These are phyloP conservation scores for Acanthochromis polyacanthus DNA, from an alignment of 2,113 vertebrate genomes.

Conservation along the genomic window DNA sequence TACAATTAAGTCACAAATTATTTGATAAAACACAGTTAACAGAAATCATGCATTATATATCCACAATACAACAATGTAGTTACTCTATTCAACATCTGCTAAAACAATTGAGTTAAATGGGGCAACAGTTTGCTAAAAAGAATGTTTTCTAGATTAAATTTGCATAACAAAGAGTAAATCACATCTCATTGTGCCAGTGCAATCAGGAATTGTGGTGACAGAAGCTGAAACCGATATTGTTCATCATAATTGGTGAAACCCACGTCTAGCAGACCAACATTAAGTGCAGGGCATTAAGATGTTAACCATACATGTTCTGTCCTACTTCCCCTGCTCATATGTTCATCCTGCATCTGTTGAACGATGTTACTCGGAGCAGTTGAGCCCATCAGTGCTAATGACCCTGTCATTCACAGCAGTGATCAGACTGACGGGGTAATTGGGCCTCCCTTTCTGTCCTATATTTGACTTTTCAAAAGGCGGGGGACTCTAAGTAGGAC, in stretches of 20 bases:
- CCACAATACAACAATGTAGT: neutral
- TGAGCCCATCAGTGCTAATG: conserved; percentile 31
- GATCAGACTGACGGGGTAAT: conserved; percentile 70
- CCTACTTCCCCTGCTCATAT: conserved; percentile 55
- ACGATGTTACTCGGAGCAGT: conserved; percentile 41
- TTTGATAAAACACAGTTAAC: neutral
- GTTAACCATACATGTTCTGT: conserved; percentile 40
- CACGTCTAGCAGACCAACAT: neutral
- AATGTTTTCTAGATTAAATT: neutral
- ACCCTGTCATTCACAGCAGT: conserved; percentile 64
- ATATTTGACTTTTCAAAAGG: conserved; percentile 78
- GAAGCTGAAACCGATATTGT: neutral
- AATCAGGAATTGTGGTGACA: conserved; percentile 30
- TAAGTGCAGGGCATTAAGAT: conserved; percentile 12
- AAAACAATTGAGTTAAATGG: neutral
- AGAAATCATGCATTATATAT: neutral
- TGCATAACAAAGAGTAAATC: conserved; percentile 15
- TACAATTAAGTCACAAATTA: too few relatives aligned
- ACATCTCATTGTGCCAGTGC: neutral
- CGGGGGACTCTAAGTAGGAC: conserved; percentile 78
- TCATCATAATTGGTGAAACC: conserved; percentile 10
- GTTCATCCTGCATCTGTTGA: conserved; percentile 33
- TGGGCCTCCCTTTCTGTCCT: conserved; percentile 78
- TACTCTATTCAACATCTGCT: neutral
- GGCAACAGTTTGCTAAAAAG: neutral